A percentile compares a stretch with the other conserved stretches of the same genome.
phyloP scores from a whole-genome alignment of 2,113 vertebrate species.

The Psittacula cyanocephala region DNA sequence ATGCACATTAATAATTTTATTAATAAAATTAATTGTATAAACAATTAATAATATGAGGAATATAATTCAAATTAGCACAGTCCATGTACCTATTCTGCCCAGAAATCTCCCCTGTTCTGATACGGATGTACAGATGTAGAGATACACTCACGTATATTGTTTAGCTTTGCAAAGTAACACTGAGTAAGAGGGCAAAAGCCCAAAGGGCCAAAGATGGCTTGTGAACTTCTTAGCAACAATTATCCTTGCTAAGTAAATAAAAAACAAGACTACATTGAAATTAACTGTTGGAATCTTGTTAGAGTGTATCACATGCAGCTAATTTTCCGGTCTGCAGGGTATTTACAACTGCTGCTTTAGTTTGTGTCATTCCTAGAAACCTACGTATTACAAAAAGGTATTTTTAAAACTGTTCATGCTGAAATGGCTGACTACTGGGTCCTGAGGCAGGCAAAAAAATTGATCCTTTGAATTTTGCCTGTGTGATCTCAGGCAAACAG shows the following conservation, averaged over 20 bases:
- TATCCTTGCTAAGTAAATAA: neutral
- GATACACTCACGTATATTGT: neutral
- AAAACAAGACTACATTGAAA: neutral
- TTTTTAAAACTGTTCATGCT: neutral
- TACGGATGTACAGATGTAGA: neutral
- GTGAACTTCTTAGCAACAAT: neutral
- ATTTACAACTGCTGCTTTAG: neutral
- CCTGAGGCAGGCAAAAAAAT: neutral
- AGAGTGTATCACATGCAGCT: neutral
- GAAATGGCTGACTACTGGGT: neutral
- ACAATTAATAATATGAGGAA: neutral
- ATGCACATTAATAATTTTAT: neutral
- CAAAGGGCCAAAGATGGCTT: neutral
- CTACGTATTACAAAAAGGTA: neutral
- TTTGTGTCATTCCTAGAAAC: neutral
- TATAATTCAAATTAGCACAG: neutral
- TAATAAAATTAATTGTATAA: neutral
- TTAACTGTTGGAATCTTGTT: neutral
- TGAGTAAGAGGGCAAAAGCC: neutral
- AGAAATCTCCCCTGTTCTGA: neutral
- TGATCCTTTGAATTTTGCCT: neutral
- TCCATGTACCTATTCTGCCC: neutral
- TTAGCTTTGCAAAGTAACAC: neutral
- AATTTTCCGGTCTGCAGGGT: neutral
- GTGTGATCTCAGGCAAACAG: conserved; percentile 22